Evolutionary conservation across 2,113 vertebrate species (phyloP), one percentile per base, ranked within the genome.

Genomic region (Lutjanus erythropterus): DNA sequence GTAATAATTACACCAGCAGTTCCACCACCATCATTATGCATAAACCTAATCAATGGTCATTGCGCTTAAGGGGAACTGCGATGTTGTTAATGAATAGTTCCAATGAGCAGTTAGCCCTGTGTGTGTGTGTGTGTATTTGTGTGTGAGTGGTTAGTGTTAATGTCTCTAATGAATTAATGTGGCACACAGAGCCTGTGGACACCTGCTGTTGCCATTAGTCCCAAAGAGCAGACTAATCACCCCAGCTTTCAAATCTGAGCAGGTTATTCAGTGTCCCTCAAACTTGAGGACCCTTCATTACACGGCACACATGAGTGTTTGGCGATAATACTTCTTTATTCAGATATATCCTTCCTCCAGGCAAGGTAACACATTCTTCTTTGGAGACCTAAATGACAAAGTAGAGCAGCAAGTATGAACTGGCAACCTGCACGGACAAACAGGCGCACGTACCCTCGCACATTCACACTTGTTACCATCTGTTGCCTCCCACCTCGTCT

Each of bases 131-230:
- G 52, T 73, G 47, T 68, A 62, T 79, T 33, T 41, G 55, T 78
- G 75, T 9, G 35, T 2, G 5, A 5, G 21, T 41, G 47, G 59
- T 84, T 72, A 89, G 75, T 83, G 72, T 86, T 86, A 90, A 90
- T 86, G 75, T 83, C 53, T 76, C 44, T 78, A 90, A 88, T 88
- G 72, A 90, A 88, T 77, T 79, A 87, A 86, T 72, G 81, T 75
- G 79, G 73, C 78, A 79, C 72, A 81, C 9, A 2, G 42, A 81
- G 88, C 85, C 86, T 77, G 71, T 91, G 90, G 86, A 90, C 88
- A 90, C 89, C 91, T 86, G 88, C 89, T 89, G 84, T 44, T 86
- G 50, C 75, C 73, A 88, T 92, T 86, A 91, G 72, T 84, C 75
- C 71, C 72, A 79, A 65, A 87, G 78, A 69, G 68, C 76, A 78